Evolutionary conservation across 1,140 invertebrate genomes (phyloP).

Genomic region (Mamestra configurata): DNA sequence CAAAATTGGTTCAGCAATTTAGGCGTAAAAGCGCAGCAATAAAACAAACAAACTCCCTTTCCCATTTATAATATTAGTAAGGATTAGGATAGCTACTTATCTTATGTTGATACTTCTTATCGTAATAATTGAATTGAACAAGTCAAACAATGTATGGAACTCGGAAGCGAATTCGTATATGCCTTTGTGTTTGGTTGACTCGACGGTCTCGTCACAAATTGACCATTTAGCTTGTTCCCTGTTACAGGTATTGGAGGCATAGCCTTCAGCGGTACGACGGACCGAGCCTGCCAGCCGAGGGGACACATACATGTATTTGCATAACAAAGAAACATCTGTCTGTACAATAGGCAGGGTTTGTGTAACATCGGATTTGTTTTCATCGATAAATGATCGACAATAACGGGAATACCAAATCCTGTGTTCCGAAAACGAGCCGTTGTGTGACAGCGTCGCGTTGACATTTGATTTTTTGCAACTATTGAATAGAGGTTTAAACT

Average conservation of each 20-base stretch:
- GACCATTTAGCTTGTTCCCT: slow-evolving; percentile 70
- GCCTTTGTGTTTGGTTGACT: slow-evolving; percentile 56
- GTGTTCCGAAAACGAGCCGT: neutral
- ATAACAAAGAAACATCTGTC: slow-evolving; percentile 71
- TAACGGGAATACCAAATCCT: slow-evolving; percentile 23
- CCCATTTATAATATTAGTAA: no score
- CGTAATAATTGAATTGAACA: slow-evolving; percentile 11
- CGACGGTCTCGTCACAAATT: slow-evolving; percentile 63
- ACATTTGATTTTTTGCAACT: no score
- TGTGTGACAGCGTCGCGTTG: no score
- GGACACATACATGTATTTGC: slow-evolving; percentile 68
- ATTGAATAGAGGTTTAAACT: neutral
- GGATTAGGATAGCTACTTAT: no score
- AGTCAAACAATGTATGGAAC: slow-evolving; percentile 47
- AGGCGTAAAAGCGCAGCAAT: no score
- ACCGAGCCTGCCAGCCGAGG: slow-evolving; percentile 60
- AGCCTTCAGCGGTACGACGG: slow-evolving; percentile 71
- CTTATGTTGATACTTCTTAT: neutral
- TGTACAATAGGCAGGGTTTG: slow-evolving; percentile 55
- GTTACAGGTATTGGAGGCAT: slow-evolving; percentile 72
- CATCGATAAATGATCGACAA: slow-evolving; percentile 44
- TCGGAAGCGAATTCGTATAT: slow-evolving; percentile 52
- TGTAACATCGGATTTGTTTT: slow-evolving; percentile 56
- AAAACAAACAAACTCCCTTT: no score
- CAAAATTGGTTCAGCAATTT: no score